These are phyloP conservation scores for Agrilus planipennis DNA, from an alignment of 1,140 invertebrate species.

Conservation along the genomic window DNA sequence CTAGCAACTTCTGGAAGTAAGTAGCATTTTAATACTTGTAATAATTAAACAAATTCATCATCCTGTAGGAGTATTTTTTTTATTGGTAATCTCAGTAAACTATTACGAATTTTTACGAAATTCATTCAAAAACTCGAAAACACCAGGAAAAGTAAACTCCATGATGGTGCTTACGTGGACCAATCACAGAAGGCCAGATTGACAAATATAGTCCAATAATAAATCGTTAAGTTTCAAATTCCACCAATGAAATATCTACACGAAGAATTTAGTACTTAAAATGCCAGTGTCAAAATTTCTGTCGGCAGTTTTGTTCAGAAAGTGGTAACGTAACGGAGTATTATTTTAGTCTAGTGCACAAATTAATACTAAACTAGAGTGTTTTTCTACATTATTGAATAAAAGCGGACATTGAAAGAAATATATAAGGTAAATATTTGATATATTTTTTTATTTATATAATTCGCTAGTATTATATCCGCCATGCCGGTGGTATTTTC, in stretches of 20 bases:
- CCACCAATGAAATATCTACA: conserved; percentile 38
- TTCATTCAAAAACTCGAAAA: too few relatives aligned
- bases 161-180: conserved; percentile 47
- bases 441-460: neutral
- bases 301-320: conserved; percentile 28
- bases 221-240: conserved; percentile 13
- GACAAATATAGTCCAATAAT: conserved; percentile 26
- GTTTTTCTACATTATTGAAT: neutral
- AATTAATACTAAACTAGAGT: neutral
- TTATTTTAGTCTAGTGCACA: neutral
- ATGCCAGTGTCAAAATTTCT: conserved; percentile 30
- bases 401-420: too few relatives aligned
- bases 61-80: too few relatives aligned
- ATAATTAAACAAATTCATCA: too few relatives aligned
- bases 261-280: conserved; percentile 39
- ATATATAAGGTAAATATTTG: neutral
- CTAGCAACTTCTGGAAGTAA: too few relatives aligned
- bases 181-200: conserved; percentile 40
- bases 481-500: too few relatives aligned
- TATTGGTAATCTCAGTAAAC: too few relatives aligned
- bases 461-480: too few relatives aligned
- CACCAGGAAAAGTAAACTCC: too few relatives aligned
- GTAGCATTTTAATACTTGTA: too few relatives aligned
- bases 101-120: too few relatives aligned
- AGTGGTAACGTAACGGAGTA: neutral